Percentiles rank a stretch among this genome's conserved stretches.
These are phyloP conservation scores for Malurus melanocephalus DNA, from an alignment of 2,113 vertebrate species.

Conservation along the genomic window DNA sequence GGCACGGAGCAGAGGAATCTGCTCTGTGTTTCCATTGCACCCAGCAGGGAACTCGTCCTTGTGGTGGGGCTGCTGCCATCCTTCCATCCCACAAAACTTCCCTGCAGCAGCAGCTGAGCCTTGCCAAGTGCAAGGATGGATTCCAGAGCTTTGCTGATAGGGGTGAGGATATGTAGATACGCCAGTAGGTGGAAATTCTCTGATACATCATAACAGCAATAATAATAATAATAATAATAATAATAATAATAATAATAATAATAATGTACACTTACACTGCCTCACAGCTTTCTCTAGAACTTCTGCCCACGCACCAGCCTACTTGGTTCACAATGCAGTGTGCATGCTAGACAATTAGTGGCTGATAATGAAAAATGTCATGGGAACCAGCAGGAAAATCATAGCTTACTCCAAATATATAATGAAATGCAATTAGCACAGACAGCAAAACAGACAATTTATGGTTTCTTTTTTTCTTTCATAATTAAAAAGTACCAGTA, in stretches of 20 bases:
- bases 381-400: conserved; percentile 78
- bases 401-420: conserved; percentile 74
- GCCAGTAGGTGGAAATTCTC: conserved; percentile 72
- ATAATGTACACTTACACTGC: conserved; percentile 58
- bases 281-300: conserved; percentile 67
- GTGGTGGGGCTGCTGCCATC: background rate
- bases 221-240: conserved; percentile 74
- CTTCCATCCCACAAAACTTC: background rate
- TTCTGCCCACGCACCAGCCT: conserved; percentile 72
- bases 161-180: conserved; percentile 33
- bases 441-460: conserved; percentile 80
- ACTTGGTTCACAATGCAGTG: conserved; percentile 69
- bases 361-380: conserved; percentile 77
- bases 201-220: conserved; percentile 67
- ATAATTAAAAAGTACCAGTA: conserved; percentile 73
- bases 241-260: conserved; percentile 71
- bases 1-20: background rate
- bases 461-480: background rate
- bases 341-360: conserved; percentile 75
- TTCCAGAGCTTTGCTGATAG: conserved; percentile 13
- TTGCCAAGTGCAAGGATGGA: background rate
- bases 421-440: conserved; percentile 80
- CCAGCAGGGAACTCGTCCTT: background rate
- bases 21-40: background rate
- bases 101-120: background rate